These are phyloP conservation scores for Heloderma charlesbogerti DNA, from an alignment of 2,113 vertebrate species.

Conservation along the genomic window DNA sequence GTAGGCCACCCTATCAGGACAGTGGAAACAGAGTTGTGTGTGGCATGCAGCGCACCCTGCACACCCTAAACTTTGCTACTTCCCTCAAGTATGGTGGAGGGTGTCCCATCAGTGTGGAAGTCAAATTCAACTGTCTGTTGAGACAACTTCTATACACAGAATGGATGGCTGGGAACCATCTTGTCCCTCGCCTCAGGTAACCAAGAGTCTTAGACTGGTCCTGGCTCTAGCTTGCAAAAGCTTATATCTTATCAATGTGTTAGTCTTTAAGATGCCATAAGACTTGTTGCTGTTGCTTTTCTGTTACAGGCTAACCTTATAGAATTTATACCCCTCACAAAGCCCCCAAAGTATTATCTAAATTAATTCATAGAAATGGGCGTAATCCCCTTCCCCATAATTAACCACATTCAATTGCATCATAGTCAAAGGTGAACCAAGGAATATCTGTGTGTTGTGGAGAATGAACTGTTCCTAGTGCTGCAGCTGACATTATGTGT, in stretches of 20 bases:
- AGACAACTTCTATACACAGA: neutral
- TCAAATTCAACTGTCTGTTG: neutral
- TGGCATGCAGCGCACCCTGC: neutral
- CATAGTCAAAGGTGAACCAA: neutral
- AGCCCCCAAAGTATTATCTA: too few relatives aligned
- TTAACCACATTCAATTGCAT: neutral
- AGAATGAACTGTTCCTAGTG: conserved; percentile 13
- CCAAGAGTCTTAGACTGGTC: neutral
- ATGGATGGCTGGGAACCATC: neutral
- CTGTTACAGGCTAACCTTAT: neutral
- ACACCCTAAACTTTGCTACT: neutral
- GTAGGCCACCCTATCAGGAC: too few relatives aligned
- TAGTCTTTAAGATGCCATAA: neutral
- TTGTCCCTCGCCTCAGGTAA: neutral
- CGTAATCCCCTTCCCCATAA: neutral
- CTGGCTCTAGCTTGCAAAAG: neutral
- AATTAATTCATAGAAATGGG: neutral
- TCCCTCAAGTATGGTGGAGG: neutral
- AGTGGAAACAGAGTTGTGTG: neutral
- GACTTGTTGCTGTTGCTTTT: neutral
- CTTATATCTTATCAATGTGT: neutral
- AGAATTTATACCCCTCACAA: too few relatives aligned
- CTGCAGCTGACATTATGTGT: neutral
- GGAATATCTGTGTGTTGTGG: neutral
- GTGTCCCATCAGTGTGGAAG: neutral